phyloP scores from a whole-genome alignment of 2,113 vertebrate genomes.

The Typhlomys cinereus region DNA sequence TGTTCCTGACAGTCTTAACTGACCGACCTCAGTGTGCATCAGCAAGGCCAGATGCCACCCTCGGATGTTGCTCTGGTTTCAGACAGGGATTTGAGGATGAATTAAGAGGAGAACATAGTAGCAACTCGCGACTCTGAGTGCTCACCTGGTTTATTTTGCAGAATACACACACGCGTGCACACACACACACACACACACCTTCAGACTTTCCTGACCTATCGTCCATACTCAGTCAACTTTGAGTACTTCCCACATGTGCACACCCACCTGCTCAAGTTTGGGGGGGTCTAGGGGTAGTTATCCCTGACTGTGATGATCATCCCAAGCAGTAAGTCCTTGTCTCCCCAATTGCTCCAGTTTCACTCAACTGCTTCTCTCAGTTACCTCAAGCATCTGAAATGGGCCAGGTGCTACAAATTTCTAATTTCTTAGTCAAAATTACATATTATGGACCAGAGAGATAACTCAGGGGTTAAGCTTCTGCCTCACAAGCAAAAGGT shows the following conservation, averaged over 20 bases:
- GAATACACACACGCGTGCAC: not conserved
- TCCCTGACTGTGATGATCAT: not conserved
- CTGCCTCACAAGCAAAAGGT: no score
- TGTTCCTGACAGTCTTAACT: not conserved
- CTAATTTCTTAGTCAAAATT: not conserved
- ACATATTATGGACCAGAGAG: no score
- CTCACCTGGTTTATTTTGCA: not conserved
- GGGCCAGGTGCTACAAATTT: not conserved
- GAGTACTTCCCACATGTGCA: not conserved
- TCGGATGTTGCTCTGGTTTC: not conserved
- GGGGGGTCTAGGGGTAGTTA: not conserved
- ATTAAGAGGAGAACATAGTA: not conserved
- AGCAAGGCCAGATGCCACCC: not conserved
- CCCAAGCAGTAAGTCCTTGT: not conserved
- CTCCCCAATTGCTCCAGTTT: not conserved
- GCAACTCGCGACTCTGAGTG: not conserved
- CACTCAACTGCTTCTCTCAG: not conserved
- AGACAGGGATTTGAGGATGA: not conserved
- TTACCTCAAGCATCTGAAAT: not conserved
- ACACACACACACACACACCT: not conserved
- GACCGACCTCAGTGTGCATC: not conserved
- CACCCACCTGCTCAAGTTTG: not conserved
- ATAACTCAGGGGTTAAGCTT: no score
- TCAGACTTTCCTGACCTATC: not conserved
- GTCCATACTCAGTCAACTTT: not conserved